These are phyloP conservation scores for Acleris sparsana DNA, from an alignment of 2,888 invertebrate genomes.

Conservation along the genomic window DNA sequence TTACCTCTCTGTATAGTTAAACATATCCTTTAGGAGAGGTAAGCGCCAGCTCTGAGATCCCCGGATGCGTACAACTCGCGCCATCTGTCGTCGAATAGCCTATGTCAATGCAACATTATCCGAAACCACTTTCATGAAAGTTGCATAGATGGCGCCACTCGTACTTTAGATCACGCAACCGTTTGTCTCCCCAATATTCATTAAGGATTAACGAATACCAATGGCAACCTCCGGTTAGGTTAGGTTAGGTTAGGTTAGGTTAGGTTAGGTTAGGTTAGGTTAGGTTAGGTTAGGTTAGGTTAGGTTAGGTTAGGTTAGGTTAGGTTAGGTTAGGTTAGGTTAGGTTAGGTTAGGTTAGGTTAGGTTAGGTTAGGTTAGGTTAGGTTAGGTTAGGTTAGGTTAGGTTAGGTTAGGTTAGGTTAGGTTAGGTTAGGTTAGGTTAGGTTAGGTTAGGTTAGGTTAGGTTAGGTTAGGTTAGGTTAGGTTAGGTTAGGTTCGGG, in stretches of 20 bases:
- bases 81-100: too few relatives aligned
- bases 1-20: fast-evolving
- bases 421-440: conserved; percentile 1
- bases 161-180: too few relatives aligned
- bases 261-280: background rate
- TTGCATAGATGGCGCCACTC: too few relatives aligned
- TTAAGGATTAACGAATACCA: too few relatives aligned
- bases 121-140: too few relatives aligned
- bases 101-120: too few relatives aligned
- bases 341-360: conserved; percentile 1
- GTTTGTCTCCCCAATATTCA: too few relatives aligned
- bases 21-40: fast-evolving
- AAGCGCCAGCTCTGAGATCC: too few relatives aligned
- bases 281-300: conserved; percentile 7
- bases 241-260: too few relatives aligned
- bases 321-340: conserved; percentile 19
- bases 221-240: too few relatives aligned
- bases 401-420: conserved; percentile 14
- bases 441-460: conserved; percentile 13
- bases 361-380: conserved; percentile 11
- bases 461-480: conserved; percentile 14
- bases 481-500: conserved; percentile 14
- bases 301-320: conserved; percentile 15
- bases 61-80: fast-evolving
- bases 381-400: conserved; percentile 13